Conservation (phyloP, 2,113 vertebrate species). For the Cryptotis parvus region DNA sequence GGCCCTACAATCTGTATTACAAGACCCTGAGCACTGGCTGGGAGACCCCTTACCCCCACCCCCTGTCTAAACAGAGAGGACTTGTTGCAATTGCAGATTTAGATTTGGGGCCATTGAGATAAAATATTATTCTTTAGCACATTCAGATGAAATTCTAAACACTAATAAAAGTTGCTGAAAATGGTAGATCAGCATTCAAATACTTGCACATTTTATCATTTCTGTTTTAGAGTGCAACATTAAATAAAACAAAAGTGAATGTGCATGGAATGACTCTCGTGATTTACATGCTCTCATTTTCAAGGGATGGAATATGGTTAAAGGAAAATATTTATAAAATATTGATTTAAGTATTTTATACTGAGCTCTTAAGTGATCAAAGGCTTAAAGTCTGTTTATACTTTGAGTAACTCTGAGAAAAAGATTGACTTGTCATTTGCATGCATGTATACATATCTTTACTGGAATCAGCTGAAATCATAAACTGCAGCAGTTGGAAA, state of each 20-base stretch:
- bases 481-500: constrained; percentile 51
- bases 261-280: background rate
- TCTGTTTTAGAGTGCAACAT: constrained; percentile 58
- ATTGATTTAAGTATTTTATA: constrained; percentile 55
- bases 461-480: constrained; percentile 54
- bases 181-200: background rate
- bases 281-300: constrained; percentile 32
- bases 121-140: background rate
- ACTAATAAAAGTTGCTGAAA: constrained; percentile 4
- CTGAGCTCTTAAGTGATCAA: constrained; percentile 57
- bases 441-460: constrained; percentile 27
- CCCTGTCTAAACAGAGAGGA: too few relatives aligned
- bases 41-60: background rate
- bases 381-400: constrained; percentile 60
- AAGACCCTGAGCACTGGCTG: too few relatives aligned
- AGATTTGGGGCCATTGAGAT: background rate
- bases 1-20: too few relatives aligned
- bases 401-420: constrained; percentile 11
- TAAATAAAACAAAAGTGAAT: constrained; percentile 18
- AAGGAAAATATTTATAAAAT: constrained; percentile 68
- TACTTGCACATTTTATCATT: background rate
- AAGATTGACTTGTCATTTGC: constrained; percentile 56
- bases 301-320: constrained; percentile 45
- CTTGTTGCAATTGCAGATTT: background rate
- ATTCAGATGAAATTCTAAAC: constrained; percentile 3